Evolutionary conservation across 1,140 invertebrate species (phyloP).

Genomic region (Pseudomyrmex gracilis): DNA sequence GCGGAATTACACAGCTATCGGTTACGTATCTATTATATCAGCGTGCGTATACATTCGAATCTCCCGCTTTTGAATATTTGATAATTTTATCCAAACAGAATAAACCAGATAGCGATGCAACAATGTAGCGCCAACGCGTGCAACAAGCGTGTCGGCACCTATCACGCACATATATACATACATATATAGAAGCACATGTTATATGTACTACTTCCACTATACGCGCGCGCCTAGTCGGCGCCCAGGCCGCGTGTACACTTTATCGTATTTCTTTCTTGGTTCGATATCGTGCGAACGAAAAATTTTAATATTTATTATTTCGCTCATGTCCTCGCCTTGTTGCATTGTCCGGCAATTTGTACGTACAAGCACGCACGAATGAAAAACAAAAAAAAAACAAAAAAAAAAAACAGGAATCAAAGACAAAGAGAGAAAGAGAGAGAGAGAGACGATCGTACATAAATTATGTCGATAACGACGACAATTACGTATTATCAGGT

Average conservation of each 20-base stretch:
- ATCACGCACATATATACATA: constrained; percentile 65
- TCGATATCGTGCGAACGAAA: constrained; percentile 67
- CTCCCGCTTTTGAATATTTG: background rate
- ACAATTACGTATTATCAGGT: background rate
- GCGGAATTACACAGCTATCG: background rate
- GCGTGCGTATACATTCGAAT: background rate
- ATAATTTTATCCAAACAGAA: constrained; percentile 13
- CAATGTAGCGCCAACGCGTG: constrained; percentile 23
- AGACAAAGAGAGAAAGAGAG: background rate
- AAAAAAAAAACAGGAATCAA: no score
- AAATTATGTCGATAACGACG: constrained; percentile 10
- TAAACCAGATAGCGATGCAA: constrained; percentile 13
- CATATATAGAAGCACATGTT: constrained; percentile 56
- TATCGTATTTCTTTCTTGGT: constrained; percentile 69
- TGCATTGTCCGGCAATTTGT: constrained; percentile 34
- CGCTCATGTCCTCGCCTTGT: background rate
- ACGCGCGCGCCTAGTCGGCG: constrained; percentile 77
- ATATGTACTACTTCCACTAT: constrained; percentile 76
- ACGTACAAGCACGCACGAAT: background rate
- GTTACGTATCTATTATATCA: background rate
- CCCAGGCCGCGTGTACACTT: constrained; percentile 70
- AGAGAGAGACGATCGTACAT: background rate
- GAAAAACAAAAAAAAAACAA: no score
- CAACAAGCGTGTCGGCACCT: constrained; percentile 71
- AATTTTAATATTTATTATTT: constrained; percentile 76